Base-by-base conservation (phyloP, 2,797 vertebrate genomes). In the Hapalemur alaotrensis region DNA sequence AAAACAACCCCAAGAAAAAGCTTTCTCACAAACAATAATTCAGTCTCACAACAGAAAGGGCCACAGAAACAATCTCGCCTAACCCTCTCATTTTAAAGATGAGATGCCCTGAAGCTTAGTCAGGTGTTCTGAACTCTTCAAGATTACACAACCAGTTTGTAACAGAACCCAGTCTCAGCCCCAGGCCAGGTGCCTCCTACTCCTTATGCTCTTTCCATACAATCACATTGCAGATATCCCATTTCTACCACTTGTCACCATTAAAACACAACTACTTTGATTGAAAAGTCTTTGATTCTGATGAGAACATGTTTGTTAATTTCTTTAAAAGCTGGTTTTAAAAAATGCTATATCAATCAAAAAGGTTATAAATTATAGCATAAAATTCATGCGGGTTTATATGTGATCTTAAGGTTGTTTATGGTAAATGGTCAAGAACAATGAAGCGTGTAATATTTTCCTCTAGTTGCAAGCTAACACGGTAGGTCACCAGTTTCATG, bases 11-110 rank as follows among this genome's bases (percentile, higher is more conserved):
- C 50, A 46, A 23, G 41, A 52, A 57, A 73, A 89, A 32, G 17
- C 13, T 30, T 84, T 93, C 73, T 83, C 59, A 93, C 10, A 84
- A 67, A 82, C 8, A 93, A 72, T 22, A 85, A 95, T 93, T 89
- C 87, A 83, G 57, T 70, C 61, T 93, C 70, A 57, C 38, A 69
- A 89, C 28, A 91, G 35, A 88, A 75, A 70, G 50, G 17, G 4
- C 13, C 7, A 59, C 15, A 80, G 20, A 88, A 95, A 73, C 63
- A 89, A 86, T 61, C 28, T 72, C 25, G 35, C 8, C 63, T 30
- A 91, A 76, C 35, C 30, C 14, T 25, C 38, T 80, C 61, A 4
- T 84, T 84, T 83, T 73, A 30, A 43, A 82, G 57, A 79, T 57
- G 9, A 93, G 14, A 10, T 41, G 35, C 38, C 32, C 38, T 57